Conservation (phyloP, 2,888 invertebrate genomes). For the Trichacis sp. region DNA sequence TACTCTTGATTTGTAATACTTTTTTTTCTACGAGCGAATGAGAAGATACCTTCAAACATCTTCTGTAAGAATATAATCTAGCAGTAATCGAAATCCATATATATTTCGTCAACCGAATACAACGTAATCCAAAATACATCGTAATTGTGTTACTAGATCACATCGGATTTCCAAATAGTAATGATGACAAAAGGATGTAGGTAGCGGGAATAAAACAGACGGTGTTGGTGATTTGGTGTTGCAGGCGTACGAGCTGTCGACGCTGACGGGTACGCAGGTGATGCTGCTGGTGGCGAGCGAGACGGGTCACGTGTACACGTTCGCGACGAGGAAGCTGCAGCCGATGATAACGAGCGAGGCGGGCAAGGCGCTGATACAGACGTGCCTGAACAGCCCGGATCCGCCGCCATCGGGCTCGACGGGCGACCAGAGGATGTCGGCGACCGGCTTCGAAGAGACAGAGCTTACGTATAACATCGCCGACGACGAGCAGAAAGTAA, state of each 20-base stretch:
- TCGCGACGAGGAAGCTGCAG: constrained; percentile 97
- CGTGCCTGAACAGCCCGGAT: constrained; percentile 97
- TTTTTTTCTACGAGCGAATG: no score
- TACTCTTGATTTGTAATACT: no score
- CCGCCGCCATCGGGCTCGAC: constrained; percentile 78
- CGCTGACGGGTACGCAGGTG: constrained; percentile 98
- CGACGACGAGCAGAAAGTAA: constrained; percentile 97
- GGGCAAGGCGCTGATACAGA: constrained; percentile 98
- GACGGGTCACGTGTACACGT: constrained; percentile 99
- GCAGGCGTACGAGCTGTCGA: constrained; percentile 99
- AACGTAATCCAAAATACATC: no score
- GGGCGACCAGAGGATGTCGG: constrained; percentile 96
- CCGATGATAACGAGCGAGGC: constrained; percentile 99
- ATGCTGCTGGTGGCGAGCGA: constrained; percentile 99
- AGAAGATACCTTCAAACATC: no score
- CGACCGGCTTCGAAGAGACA: constrained; percentile 98
- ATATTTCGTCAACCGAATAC: no score
- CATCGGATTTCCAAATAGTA: no score
- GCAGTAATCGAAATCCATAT: no score
- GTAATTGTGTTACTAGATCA: no score
- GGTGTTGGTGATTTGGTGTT: no score
- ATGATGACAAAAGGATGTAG: no score
- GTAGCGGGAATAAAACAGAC: no score
- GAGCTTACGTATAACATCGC: constrained; percentile 97
- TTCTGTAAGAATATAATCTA: no score